These are phyloP conservation scores for Patella ulyssiponensis DNA, from an alignment of 2,888 invertebrate genomes.

Conservation along the genomic window DNA sequence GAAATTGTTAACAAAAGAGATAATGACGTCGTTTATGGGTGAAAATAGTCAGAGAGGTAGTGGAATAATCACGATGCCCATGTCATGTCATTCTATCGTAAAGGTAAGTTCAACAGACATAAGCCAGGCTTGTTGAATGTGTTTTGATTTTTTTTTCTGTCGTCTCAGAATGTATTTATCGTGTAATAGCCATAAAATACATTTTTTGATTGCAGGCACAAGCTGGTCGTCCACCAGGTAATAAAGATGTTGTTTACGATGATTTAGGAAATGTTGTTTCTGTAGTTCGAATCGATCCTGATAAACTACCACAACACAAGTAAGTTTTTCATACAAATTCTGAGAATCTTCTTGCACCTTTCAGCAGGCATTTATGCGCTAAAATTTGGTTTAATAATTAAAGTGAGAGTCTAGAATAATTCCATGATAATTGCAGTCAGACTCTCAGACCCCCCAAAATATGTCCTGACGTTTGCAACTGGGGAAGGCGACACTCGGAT, in stretches of 20 bases:
- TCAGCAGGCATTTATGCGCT: too few species aligned
- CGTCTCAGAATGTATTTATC: neutral
- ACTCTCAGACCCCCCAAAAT: too few species aligned
- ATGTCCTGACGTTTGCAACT: too few species aligned
- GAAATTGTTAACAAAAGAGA: conserved; percentile 51
- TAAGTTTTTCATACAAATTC: conserved; percentile 27
- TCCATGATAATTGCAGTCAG: too few species aligned
- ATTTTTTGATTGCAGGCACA: conserved; percentile 54
- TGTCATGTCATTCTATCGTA: conserved; percentile 65
- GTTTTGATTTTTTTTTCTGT: neutral
- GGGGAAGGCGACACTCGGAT: too few species aligned
- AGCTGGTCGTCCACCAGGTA: conserved; percentile 67
- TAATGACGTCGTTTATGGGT: conserved; percentile 42
- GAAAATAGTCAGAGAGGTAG: conserved; percentile 32
- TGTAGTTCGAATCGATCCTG: conserved; percentile 64
- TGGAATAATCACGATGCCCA: conserved; percentile 61
- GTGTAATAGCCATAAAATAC: neutral
- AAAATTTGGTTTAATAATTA: too few species aligned
- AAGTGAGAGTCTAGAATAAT: too few species aligned
- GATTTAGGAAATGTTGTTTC: conserved; percentile 68
- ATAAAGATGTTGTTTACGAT: conserved; percentile 68
- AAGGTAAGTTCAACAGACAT: conserved; percentile 46
- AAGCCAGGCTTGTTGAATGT: neutral
- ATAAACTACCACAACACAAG: conserved; percentile 66
- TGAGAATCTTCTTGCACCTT: too few species aligned